A percentile compares a stretch with the other conserved stretches of the same genome.
phyloP scores from a whole-genome alignment of 2,888 invertebrate species.

The Scaptomyza parva region DNA sequence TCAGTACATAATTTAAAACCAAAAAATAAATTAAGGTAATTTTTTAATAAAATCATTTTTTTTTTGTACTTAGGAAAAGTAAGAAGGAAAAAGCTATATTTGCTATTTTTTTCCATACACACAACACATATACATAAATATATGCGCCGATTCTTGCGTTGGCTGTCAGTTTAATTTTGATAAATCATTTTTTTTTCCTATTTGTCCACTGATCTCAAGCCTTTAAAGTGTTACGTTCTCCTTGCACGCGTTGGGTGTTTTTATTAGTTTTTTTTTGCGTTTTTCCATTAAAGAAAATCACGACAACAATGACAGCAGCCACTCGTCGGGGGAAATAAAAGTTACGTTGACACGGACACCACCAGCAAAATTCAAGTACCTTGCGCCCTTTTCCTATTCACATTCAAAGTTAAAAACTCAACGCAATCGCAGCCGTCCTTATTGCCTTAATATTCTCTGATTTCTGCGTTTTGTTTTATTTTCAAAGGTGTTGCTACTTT shows the following conservation, averaged over 20 bases:
- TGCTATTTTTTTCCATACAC: too few species aligned
- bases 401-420: constrained; percentile 33
- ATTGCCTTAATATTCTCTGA: constrained; percentile 47
- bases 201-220: constrained; percentile 19
- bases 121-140: constrained; percentile 29
- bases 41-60: too few species aligned
- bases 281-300: constrained; percentile 68
- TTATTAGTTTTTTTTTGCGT: constrained; percentile 13
- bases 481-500: constrained; percentile 11
- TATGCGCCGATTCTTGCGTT: too few species aligned
- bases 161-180: constrained; percentile 70
- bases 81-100: too few species aligned
- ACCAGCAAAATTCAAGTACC: constrained; percentile 68
- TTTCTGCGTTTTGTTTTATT: constrained; percentile 27
- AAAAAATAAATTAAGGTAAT: too few species aligned
- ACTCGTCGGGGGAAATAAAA: constrained; percentile 75
- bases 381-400: constrained; percentile 35
- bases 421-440: constrained; percentile 40
- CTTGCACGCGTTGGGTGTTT: constrained; percentile 27
- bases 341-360: constrained; percentile 77
- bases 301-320: constrained; percentile 60
- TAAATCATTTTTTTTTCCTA: constrained; percentile 50
- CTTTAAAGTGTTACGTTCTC: constrained; percentile 67
- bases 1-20: too few species aligned
- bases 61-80: too few species aligned